These are phyloP conservation scores for Apodemia duryi DNA, from an alignment of 2,888 invertebrate species.

Conservation along the genomic window DNA sequence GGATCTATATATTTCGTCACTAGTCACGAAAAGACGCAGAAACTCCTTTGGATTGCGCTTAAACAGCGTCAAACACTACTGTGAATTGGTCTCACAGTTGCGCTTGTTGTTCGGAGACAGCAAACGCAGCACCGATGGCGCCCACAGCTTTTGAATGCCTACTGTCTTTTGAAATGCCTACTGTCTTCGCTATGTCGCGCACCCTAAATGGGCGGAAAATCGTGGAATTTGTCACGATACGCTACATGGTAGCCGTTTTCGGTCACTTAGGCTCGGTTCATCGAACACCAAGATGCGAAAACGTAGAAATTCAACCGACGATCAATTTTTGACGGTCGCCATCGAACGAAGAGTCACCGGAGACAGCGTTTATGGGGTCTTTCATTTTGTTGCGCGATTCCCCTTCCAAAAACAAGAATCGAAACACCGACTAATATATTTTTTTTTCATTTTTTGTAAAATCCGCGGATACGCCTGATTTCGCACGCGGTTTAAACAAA, in stretches of 20 bases:
- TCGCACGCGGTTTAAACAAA: too few relatives aligned
- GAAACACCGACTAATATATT: conserved; percentile 25
- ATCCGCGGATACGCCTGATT: too few relatives aligned
- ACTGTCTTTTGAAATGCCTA: conserved; percentile 37
- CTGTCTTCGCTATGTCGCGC: conserved; percentile 37
- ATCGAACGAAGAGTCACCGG: not conserved
- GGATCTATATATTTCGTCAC: too few relatives aligned
- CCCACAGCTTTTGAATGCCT: conserved; percentile 33
- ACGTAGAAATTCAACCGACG: not conserved
- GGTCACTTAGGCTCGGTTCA: conserved; percentile 28
- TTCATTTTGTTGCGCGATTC: conserved; percentile 33
- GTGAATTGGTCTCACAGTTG: too few relatives aligned
- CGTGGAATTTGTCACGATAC: conserved; percentile 37
- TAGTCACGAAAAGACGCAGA: too few relatives aligned
- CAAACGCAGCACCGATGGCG: too few relatives aligned
- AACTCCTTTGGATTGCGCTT: too few relatives aligned
- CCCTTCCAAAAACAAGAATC: conserved; percentile 28
- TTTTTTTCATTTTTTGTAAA: conserved; percentile 32
- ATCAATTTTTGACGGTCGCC: not conserved
- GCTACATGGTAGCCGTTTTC: conserved; percentile 26
- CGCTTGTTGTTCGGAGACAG: too few relatives aligned
- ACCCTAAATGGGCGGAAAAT: conserved; percentile 39
- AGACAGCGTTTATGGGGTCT: conserved; percentile 28
- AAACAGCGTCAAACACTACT: too few relatives aligned
- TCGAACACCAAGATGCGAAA: conserved; percentile 25